phyloP scores from a whole-genome alignment of 1,140 invertebrate species.

The Globodera rostochiensis region DNA sequence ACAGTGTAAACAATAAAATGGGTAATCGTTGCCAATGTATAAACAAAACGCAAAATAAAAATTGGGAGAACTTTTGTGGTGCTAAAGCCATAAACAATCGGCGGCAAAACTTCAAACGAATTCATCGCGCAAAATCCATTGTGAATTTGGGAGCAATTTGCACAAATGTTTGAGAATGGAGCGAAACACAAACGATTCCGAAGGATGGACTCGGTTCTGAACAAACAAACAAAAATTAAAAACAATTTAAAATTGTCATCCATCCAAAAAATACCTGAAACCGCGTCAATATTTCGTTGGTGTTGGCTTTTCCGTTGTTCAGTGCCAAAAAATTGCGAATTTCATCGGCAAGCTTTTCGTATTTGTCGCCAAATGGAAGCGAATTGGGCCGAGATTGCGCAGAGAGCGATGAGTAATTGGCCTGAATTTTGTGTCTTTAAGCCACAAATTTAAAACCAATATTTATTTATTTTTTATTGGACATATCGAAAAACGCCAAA shows the following conservation, averaged over 20 bases:
- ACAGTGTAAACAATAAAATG: not conserved
- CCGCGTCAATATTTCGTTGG: constrained; percentile 50
- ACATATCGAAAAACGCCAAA: not conserved
- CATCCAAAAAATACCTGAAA: constrained; percentile 50
- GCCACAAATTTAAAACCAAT: not conserved
- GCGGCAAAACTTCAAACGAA: constrained; percentile 24
- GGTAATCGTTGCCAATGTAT: not conserved
- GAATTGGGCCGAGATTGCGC: constrained; percentile 29
- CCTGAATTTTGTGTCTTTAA: not conserved
- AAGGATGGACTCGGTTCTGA: constrained; percentile 46
- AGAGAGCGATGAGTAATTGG: constrained; percentile 47
- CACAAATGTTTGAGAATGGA: constrained; percentile 44
- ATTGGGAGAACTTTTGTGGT: no score
- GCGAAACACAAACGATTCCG: constrained; percentile 54
- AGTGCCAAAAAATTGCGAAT: constrained; percentile 50
- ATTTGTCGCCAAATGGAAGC: constrained; percentile 46
- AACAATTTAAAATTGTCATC: not conserved
- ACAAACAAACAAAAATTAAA: constrained; percentile 42
- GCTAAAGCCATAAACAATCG: not conserved
- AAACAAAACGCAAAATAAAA: not conserved
- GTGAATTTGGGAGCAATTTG: constrained; percentile 38
- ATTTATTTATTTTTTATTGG: not conserved
- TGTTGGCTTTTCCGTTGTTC: constrained; percentile 43
- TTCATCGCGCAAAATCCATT: constrained; percentile 48
- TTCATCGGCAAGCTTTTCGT: constrained; percentile 56